These are phyloP conservation scores for Troides oblongomaculatus DNA, from an alignment of 2,888 invertebrate species.

Conservation along the genomic window DNA sequence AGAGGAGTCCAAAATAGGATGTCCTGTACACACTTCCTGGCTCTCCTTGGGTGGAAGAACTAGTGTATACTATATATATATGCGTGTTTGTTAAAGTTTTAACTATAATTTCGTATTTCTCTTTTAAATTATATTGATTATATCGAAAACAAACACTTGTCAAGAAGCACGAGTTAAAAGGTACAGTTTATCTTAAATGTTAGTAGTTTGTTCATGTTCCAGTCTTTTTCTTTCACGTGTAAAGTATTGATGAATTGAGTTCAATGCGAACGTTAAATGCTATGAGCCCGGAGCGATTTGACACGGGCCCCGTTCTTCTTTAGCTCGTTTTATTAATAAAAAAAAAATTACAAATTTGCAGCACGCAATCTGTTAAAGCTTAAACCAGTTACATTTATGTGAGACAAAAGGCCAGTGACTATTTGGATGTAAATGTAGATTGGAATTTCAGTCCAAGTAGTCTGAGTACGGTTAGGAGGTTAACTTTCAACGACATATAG, in stretches of 20 bases:
- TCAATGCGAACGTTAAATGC: slow-evolving; percentile 41
- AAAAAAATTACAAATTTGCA: slow-evolving; percentile 41
- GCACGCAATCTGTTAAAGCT: slow-evolving; percentile 46
- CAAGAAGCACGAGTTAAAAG: too few species aligned
- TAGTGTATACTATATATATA: too few species aligned
- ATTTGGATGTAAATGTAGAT: slow-evolving; percentile 2
- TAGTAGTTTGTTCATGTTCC: not conserved
- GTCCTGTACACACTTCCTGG: too few species aligned
- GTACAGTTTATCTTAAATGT: not conserved
- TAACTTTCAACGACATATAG: not conserved
- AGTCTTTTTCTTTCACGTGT: slow-evolving; percentile 21
- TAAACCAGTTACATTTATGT: slow-evolving; percentile 26
- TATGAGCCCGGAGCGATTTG: slow-evolving; percentile 41
- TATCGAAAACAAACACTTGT: too few species aligned
- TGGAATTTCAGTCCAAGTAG: not conserved
- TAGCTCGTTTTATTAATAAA: slow-evolving; percentile 37
- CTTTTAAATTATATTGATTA: too few species aligned
- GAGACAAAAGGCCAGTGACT: slow-evolving; percentile 25
- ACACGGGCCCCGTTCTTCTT: slow-evolving; percentile 41
- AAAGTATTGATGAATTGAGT: slow-evolving; percentile 36
- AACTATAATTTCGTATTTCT: too few species aligned
- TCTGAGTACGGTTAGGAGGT: not conserved
- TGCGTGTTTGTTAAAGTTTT: too few species aligned
- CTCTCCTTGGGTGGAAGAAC: too few species aligned
- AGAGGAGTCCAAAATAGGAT: too few species aligned